Evolutionary conservation across 64 coral and sea anemone genomes (phyloP), one percentile per base, ranked within the genome.

Genomic region (Catalaphyllia jardinei): DNA sequence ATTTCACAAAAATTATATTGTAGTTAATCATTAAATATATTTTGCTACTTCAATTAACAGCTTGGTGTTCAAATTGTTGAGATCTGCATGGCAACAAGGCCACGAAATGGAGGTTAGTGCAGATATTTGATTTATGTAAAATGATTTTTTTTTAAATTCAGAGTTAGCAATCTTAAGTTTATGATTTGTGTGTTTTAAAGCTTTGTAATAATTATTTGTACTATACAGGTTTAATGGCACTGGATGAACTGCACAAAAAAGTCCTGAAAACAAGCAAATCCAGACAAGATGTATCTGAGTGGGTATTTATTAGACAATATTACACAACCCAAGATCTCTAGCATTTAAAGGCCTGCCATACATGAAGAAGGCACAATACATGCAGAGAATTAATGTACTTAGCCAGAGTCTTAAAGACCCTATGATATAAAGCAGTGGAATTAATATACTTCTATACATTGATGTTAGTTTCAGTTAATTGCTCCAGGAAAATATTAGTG

Each of bases 211-310:
- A 4, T 62, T 63, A 17, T 31, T 52, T 73, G 72, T 17, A 3
- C 30, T 60, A 0, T 27, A 22, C 71, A 98, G 96, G 96, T 30
- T 67, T 99, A 24, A 93, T 99, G 81, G 89, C 91, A 15, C 72
- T 99, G 62, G 93, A 91, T 61, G 94, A 95, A 29, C 55, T 99
- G 55, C 97, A 93, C 52, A 92, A 89, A 31, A 87, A 80, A 46
- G 73, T 99, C 69, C 12, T 87, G 14, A 99, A 99, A 51, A 90
- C 93, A 25, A 95, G 94, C 71, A 99, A 99, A 95, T 91, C 94
- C 61, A 99, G 97, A 86, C 97, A 99, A 91, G 91, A 93, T 89
- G 94, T 99, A 8, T 91, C 97, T 84, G 93, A 95, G 97, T 99
- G 84, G 88, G 97, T 82, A 52, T 76, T 22, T 19, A 29, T 59